A percentile compares a stretch with the other conserved stretches of the same genome.
These are phyloP conservation scores for Chrysina gloriosa DNA, from an alignment of 2,888 invertebrate species.

Conservation along the genomic window DNA sequence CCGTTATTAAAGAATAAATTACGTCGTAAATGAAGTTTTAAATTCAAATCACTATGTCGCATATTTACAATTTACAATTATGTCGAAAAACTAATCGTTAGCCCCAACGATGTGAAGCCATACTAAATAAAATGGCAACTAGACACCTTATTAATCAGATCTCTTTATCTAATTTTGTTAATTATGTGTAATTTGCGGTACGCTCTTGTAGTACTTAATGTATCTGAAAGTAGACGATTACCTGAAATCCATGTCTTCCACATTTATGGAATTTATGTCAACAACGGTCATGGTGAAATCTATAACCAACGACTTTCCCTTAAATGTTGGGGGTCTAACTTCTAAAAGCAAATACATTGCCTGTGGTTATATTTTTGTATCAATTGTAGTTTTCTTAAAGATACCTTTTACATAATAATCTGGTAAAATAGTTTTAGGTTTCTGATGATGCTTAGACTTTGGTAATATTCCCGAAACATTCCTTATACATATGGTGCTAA, in stretches of 20 bases:
- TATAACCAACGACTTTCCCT: slow-evolving; percentile 79
- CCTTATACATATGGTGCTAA: slow-evolving; percentile 1
- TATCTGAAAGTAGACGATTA: slow-evolving; percentile 57
- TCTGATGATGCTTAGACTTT: slow-evolving; percentile 43
- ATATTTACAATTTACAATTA: too few relatives aligned
- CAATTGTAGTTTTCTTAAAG: slow-evolving; percentile 19
- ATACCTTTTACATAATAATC: slow-evolving; percentile 83
- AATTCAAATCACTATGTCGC: too few relatives aligned
- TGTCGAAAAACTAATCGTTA: too few relatives aligned
- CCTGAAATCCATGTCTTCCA: slow-evolving; percentile 91
- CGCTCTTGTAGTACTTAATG: not conserved
- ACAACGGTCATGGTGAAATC: slow-evolving; percentile 86
- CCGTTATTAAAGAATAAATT: too few relatives aligned
- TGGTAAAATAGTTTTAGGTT: slow-evolving; percentile 77
- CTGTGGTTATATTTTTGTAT: not conserved
- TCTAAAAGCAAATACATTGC: slow-evolving; percentile 65
- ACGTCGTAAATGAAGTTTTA: too few relatives aligned
- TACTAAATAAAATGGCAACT: too few relatives aligned
- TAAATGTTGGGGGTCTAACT: slow-evolving; percentile 80
- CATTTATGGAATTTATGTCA: slow-evolving; percentile 88
- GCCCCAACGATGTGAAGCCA: too few relatives aligned
- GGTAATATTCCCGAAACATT: slow-evolving; percentile 20
- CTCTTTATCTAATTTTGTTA: too few relatives aligned
- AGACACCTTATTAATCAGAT: too few relatives aligned
- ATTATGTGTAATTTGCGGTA: slow-evolving; percentile 24